Percentiles rank a stretch among this genome's conserved stretches.
phyloP scores from a whole-genome alignment of 2,113 vertebrate genomes.

The Oceanites oceanicus region DNA sequence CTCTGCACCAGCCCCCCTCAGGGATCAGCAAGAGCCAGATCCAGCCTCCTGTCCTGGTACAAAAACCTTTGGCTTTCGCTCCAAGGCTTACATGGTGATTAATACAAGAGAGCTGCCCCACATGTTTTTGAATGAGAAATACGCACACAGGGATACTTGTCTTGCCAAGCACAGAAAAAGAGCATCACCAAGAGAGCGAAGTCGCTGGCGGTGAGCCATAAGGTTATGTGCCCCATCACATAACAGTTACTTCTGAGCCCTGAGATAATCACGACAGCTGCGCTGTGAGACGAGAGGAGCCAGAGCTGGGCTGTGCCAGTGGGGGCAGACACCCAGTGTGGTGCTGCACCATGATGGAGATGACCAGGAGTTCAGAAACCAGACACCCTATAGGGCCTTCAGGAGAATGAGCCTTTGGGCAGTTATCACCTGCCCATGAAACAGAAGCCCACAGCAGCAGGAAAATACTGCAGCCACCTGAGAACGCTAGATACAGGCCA shows the following conservation, averaged over 20 bases:
- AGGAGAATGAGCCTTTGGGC: not conserved
- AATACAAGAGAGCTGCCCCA: not conserved
- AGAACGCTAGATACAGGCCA: not conserved
- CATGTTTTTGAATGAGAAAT: not conserved
- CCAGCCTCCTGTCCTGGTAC: not conserved
- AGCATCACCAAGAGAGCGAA: not conserved
- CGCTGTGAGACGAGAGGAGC: not conserved
- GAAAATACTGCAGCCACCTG: not conserved
- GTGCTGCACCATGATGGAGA: not conserved
- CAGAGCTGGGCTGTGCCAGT: not conserved
- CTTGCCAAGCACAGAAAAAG: not conserved
- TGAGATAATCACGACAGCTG: accelerated
- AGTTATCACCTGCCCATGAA: not conserved
- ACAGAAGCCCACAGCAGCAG: not conserved
- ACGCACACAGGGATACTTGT: not conserved
- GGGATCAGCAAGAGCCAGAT: not conserved
- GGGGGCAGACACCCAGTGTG: accelerated
- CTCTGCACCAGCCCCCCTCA: accelerated
- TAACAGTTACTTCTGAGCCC: not conserved
- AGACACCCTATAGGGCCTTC: not conserved
- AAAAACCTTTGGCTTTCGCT: not conserved
- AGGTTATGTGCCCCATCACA: not conserved
- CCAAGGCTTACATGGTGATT: not conserved
- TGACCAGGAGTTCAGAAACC: not conserved
- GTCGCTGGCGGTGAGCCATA: not conserved